These are phyloP conservation scores for Baccha elongata DNA, from an alignment of 2,888 invertebrate species.

Conservation along the genomic window DNA sequence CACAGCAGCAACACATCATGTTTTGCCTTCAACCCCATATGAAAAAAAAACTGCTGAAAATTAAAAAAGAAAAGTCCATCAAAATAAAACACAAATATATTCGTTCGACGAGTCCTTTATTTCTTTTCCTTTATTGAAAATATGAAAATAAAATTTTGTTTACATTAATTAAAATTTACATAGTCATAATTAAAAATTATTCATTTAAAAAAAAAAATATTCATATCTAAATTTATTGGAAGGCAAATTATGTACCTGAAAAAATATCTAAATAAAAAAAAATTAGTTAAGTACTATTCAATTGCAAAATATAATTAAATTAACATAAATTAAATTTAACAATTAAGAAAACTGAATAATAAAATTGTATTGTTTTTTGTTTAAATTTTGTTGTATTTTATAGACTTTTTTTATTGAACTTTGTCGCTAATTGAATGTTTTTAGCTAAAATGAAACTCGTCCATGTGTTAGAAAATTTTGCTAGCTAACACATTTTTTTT, in stretches of 20 bases:
- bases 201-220: slow-evolving; percentile 11
- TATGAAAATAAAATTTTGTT: slow-evolving; percentile 51
- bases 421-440: not conserved
- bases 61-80: no score
- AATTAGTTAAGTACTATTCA: slow-evolving; percentile 58
- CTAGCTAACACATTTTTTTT: slow-evolving; percentile 23
- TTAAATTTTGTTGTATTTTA: not conserved
- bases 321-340: slow-evolving; percentile 7
- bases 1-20: no score
- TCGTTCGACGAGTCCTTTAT: slow-evolving; percentile 60
- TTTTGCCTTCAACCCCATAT: no score
- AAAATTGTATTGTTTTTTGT: not conserved
- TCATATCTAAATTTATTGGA: slow-evolving; percentile 50
- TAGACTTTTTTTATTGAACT: slow-evolving; percentile 62
- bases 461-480: slow-evolving; percentile 38
- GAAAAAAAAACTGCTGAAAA: no score
- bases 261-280: slow-evolving; percentile 56
- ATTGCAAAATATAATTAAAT: slow-evolving; percentile 12
- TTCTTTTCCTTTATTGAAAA: slow-evolving; percentile 68
- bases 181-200: slow-evolving; percentile 33
- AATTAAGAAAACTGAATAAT: slow-evolving; percentile 54
- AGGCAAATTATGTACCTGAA: slow-evolving; percentile 62
- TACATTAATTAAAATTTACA: slow-evolving; percentile 50
- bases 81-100: slow-evolving; percentile 18
- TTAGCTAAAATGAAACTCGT: slow-evolving; percentile 28